Conservation (phyloP, 2,888 invertebrate genomes). For the Rhimphoctona megacephalus region DNA sequence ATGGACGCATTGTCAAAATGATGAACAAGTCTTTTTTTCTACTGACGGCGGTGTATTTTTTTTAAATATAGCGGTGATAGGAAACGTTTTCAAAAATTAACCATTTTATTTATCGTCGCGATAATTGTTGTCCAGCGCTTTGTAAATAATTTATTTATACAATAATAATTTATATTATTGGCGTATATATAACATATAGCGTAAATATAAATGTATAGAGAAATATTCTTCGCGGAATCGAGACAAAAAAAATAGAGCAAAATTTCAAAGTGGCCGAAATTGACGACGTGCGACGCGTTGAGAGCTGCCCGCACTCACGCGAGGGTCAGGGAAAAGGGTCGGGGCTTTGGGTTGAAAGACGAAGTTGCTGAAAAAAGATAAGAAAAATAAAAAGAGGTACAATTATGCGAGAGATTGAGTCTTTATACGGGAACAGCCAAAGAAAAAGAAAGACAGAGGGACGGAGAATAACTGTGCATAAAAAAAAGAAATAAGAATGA, state of each 20-base stretch:
- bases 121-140: constrained; percentile 38
- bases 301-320: constrained; percentile 85
- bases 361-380: constrained; percentile 87
- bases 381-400: constrained; percentile 80
- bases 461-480: constrained; percentile 53
- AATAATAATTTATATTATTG: constrained; percentile 53
- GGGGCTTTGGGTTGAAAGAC: constrained; percentile 87
- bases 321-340: constrained; percentile 87
- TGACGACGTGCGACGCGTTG: constrained; percentile 77
- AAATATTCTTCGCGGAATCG: constrained; percentile 41
- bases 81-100: constrained; percentile 1
- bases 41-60: constrained; percentile 18
- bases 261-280: constrained; percentile 67
- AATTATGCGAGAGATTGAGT: constrained; percentile 66
- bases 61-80: not conserved
- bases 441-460: constrained; percentile 33
- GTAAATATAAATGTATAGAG: constrained; percentile 65
- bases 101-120: constrained; percentile 26
- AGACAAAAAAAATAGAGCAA: constrained; percentile 43
- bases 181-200: constrained; percentile 57
- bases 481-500: not conserved
- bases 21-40: constrained; percentile 41
- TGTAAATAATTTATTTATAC: constrained; percentile 51
- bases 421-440: constrained; percentile 51
- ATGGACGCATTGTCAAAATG: constrained; percentile 29